These are phyloP conservation scores for Anaspis maculata DNA, from an alignment of 2,888 invertebrate genomes.

Conservation along the genomic window DNA sequence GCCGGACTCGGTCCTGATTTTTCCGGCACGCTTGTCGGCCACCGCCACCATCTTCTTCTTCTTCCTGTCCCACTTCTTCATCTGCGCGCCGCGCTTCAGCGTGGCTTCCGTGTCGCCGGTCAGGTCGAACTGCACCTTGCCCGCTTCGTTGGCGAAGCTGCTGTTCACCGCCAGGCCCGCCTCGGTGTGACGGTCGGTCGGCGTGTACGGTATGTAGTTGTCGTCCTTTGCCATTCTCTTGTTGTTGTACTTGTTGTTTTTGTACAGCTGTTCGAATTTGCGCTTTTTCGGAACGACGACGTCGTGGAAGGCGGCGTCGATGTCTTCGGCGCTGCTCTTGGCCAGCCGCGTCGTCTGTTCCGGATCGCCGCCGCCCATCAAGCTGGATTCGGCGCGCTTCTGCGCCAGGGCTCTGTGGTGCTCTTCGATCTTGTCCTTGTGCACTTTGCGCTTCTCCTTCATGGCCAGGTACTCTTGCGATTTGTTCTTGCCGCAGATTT, in stretches of 20 bases:
- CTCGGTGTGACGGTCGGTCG: slow-evolving; percentile 79
- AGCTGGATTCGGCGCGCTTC: slow-evolving; percentile 29
- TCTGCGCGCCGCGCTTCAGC: slow-evolving; percentile 50
- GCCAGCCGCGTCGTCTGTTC: slow-evolving; percentile 22
- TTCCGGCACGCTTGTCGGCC: slow-evolving; percentile 53
- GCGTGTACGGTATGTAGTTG: slow-evolving; percentile 79
- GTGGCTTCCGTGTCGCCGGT: slow-evolving; percentile 69
- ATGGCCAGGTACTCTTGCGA: slow-evolving; percentile 73
- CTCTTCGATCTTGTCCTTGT: slow-evolving; percentile 52
- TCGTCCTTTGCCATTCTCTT: slow-evolving; percentile 60
- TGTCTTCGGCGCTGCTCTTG: slow-evolving; percentile 46
- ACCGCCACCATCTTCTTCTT: slow-evolving; percentile 88
- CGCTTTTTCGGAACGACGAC: slow-evolving; percentile 49
- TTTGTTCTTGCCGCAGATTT: slow-evolving; percentile 74
- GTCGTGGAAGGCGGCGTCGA: slow-evolving; percentile 49
- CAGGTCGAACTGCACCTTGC: slow-evolving; percentile 73
- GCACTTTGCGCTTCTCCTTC: slow-evolving; percentile 75
- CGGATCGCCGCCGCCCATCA: slow-evolving; percentile 19
- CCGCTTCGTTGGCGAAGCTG: slow-evolving; percentile 71
- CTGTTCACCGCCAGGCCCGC: slow-evolving; percentile 70
- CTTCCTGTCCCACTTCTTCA: slow-evolving; percentile 87
- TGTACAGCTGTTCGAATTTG: slow-evolving; percentile 50
- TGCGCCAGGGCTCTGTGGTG: slow-evolving; percentile 41
- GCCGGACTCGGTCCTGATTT: slow-evolving; percentile 93
- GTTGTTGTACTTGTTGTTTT: slow-evolving; percentile 48